phyloP scores from a whole-genome alignment of 2,888 invertebrate genomes.

The Herminia tarsipennalis region DNA sequence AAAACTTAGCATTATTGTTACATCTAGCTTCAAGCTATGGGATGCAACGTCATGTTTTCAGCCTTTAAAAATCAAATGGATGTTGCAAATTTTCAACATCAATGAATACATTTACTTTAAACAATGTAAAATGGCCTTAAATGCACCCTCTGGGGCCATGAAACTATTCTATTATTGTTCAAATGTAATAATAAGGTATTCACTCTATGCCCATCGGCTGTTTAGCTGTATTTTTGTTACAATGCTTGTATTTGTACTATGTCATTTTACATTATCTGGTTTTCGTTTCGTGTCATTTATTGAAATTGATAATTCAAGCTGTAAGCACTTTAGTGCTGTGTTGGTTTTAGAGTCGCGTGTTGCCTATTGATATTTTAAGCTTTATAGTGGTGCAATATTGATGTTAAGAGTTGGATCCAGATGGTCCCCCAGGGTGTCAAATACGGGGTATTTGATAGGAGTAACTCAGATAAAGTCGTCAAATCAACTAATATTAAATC shows the following conservation, averaged over 20 bases:
- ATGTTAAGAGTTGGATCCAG: too few species aligned
- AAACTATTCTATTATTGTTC: background rate
- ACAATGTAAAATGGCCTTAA: slow-evolving; percentile 17
- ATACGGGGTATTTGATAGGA: too few species aligned
- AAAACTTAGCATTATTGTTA: too few species aligned
- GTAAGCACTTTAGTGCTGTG: background rate
- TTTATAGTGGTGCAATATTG: too few species aligned
- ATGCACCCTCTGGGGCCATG: background rate
- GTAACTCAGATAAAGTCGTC: too few species aligned
- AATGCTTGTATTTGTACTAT: slow-evolving; percentile 3
- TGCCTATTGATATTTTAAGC: background rate
- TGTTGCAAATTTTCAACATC: background rate
- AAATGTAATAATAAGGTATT: slow-evolving; percentile 25
- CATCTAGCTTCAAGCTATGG: background rate
- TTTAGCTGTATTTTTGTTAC: slow-evolving; percentile 6
- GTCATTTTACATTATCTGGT: slow-evolving; percentile 8
- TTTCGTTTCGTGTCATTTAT: background rate
- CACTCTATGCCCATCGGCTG: slow-evolving; percentile 14
- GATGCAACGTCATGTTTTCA: background rate
- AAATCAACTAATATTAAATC: too few species aligned
- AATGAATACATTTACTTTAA: slow-evolving; percentile 6
- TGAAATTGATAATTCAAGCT: background rate
- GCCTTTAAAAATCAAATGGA: background rate
- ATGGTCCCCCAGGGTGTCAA: too few species aligned
- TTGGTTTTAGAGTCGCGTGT: background rate